A percentile compares a stretch with the other conserved stretches of the same genome.
Evolutionary conservation across 2,888 invertebrate species (phyloP).

Genomic region (Muschampia plurimacula): DNA sequence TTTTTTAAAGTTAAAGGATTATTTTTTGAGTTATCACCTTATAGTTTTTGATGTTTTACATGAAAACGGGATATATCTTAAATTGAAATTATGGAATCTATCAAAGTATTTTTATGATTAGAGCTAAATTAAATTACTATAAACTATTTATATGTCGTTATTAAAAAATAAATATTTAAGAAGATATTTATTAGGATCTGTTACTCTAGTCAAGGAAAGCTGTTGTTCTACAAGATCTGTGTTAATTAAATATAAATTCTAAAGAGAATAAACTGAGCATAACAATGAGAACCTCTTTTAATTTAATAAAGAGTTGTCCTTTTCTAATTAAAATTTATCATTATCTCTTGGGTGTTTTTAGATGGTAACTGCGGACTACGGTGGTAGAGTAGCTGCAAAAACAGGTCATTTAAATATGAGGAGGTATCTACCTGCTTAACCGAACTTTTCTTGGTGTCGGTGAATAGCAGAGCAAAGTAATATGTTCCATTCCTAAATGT

Average conservation of each 20-base stretch:
- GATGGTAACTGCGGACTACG: no score
- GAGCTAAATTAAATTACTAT: slow-evolving; percentile 12
- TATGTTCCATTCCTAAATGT: no score
- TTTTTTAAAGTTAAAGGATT: background rate
- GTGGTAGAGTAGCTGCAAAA: no score
- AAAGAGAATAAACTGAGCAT: slow-evolving; percentile 53
- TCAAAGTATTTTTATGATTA: slow-evolving; percentile 31
- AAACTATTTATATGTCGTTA: slow-evolving; percentile 64
- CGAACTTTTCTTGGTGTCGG: no score
- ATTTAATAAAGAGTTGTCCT: slow-evolving; percentile 22
- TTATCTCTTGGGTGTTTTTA: no score
- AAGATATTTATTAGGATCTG: slow-evolving; percentile 67
- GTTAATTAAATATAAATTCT: slow-evolving; percentile 63
- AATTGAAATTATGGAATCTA: slow-evolving; percentile 8
- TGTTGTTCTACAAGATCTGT: slow-evolving; percentile 73
- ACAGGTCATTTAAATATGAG: no score
- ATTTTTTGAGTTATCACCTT: slow-evolving; percentile 19
- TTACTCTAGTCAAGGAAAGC: slow-evolving; percentile 77
- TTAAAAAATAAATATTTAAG: slow-evolving; percentile 73
- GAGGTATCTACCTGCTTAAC: no score
- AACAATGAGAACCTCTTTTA: slow-evolving; percentile 39
- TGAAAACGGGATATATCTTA: slow-evolving; percentile 5
- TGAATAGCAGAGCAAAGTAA: no score
- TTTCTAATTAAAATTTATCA: no score
- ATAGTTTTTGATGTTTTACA: slow-evolving; percentile 6